These are phyloP conservation scores for Recurvirostra avosetta DNA, from an alignment of 2,113 vertebrate species.

Conservation along the genomic window DNA sequence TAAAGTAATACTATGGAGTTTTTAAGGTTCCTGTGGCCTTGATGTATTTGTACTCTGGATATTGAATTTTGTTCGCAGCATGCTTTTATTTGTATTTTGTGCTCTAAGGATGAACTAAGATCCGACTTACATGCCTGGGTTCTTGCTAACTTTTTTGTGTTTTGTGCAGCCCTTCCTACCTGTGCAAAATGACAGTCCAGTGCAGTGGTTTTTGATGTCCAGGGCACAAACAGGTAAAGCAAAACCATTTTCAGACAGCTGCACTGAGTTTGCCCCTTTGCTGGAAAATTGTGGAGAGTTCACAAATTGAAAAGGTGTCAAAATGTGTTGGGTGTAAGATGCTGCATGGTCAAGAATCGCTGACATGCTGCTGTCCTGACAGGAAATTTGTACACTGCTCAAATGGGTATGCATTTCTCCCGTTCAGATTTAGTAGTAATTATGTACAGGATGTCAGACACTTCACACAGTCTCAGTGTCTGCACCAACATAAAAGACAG, in stretches of 20 bases:
- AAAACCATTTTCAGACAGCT: background rate
- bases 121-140: background rate
- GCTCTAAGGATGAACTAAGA: background rate
- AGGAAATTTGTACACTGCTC: background rate
- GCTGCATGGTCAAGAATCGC: background rate
- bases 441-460: background rate
- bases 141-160: background rate
- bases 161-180: background rate
- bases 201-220: background rate
- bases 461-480: background rate
- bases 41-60: background rate
- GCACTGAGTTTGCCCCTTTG: background rate
- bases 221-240: background rate
- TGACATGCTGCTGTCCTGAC: background rate
- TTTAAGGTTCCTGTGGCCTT: background rate
- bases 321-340: background rate
- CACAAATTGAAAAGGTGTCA: background rate
- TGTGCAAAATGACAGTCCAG: background rate
- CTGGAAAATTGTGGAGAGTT: background rate
- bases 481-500: background rate
- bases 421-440: background rate
- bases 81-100: background rate
- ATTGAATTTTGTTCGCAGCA: rapidly evolving
- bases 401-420: background rate
- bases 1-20: background rate